These are phyloP conservation scores for Herpailurus yagouaroundi DNA, from an alignment of 2,113 vertebrate genomes.

Conservation along the genomic window DNA sequence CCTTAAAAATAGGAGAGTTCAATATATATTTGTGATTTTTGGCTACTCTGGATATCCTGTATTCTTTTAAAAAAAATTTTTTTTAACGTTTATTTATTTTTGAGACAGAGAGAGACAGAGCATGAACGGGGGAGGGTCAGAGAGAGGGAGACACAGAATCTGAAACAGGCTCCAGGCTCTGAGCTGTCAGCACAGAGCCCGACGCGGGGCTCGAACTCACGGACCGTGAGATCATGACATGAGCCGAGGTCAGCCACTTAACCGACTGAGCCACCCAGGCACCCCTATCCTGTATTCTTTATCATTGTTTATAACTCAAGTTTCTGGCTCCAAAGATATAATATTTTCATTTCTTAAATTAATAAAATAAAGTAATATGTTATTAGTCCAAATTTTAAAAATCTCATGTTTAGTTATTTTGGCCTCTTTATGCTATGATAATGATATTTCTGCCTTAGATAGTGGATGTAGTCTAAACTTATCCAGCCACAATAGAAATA, in stretches of 20 bases:
- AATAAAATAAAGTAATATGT: neutral
- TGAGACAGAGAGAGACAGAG: too few species aligned
- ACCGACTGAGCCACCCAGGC: too few species aligned
- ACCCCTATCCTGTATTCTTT: neutral
- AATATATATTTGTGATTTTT: neutral
- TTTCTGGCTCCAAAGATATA: neutral
- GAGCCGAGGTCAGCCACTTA: too few species aligned
- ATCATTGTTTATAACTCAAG: neutral
- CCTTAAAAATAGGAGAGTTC: conserved; percentile 16
- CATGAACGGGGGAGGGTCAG: too few species aligned
- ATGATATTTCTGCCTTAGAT: neutral
- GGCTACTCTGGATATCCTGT: neutral
- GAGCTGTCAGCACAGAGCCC: too few species aligned
- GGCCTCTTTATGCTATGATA: neutral
- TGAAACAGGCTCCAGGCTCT: too few species aligned
- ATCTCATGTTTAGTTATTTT: neutral
- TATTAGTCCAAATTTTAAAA: neutral
- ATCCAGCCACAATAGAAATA: neutral
- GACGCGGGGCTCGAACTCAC: too few species aligned
- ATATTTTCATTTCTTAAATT: conserved; percentile 35
- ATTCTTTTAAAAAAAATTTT: neutral
- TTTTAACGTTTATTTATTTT: too few species aligned
- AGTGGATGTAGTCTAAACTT: neutral
- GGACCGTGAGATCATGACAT: too few species aligned
- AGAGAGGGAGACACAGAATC: too few species aligned